Percentiles rank a stretch among this genome's conserved stretches.
These are phyloP conservation scores for Tanytarsus gracilentus DNA, from an alignment of 2,888 invertebrate species.

Conservation along the genomic window DNA sequence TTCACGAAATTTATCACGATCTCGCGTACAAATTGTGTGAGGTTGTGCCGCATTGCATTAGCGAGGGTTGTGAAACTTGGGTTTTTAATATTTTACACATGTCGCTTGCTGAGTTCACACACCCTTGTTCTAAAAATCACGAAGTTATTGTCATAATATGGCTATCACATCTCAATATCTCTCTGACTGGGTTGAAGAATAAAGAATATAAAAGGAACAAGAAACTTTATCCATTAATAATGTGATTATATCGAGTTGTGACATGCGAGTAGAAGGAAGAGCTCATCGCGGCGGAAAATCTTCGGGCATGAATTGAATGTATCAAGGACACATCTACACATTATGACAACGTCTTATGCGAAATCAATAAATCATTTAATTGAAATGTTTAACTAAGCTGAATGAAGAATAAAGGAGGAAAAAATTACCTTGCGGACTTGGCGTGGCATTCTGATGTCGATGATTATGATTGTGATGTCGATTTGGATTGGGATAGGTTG, in stretches of 20 bases:
- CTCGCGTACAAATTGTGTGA: too few species aligned
- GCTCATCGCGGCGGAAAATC: background rate
- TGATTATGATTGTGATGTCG: slow-evolving; percentile 44
- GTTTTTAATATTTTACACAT: too few species aligned
- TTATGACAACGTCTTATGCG: slow-evolving; percentile 4
- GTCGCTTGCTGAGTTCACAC: too few species aligned
- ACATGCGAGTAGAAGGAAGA: background rate
- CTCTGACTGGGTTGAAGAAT: background rate
- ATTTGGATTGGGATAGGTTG: slow-evolving; percentile 64
- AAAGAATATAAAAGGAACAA: too few species aligned
- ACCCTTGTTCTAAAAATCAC: too few species aligned
- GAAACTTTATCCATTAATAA: slow-evolving; percentile 13
- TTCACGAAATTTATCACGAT: too few species aligned
- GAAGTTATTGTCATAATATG: too few species aligned
- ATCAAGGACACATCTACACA: slow-evolving; percentile 11
- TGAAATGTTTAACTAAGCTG: background rate
- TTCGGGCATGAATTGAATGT: background rate
- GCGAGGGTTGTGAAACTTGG: too few species aligned
- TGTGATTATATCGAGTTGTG: slow-evolving; percentile 8
- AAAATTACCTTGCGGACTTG: slow-evolving; percentile 39
- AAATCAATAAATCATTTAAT: slow-evolving; percentile 23
- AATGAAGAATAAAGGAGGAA: background rate
- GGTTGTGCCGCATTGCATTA: too few species aligned
- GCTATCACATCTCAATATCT: background rate
- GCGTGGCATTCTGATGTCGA: slow-evolving; percentile 39